Percentiles rank a stretch among this genome's conserved stretches.
Evolutionary conservation across 2,797 vertebrate species (phyloP).

Genomic region (Sebastolobus altivelis): DNA sequence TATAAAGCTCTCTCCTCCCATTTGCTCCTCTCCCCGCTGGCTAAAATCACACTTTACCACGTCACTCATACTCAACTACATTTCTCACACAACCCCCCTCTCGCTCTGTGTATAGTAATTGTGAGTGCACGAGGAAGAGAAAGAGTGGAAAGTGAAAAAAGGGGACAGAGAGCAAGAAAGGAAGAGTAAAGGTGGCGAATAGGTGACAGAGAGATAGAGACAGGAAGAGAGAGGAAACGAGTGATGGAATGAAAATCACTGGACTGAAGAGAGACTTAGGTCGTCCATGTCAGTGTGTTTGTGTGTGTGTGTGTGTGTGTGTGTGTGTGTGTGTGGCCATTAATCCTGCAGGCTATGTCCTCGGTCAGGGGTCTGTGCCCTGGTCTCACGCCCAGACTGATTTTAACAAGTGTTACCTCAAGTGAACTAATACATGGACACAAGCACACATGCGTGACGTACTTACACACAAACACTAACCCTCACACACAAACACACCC

Average conservation of each 20-base stretch:
- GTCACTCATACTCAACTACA: slow-evolving; percentile 28
- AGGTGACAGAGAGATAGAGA: not conserved
- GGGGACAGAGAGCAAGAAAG: not conserved
- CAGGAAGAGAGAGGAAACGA: slow-evolving; percentile 8
- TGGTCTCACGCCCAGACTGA: slow-evolving; percentile 50
- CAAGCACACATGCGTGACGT: not conserved
- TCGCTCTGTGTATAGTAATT: not conserved
- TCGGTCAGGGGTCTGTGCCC: slow-evolving; percentile 41
- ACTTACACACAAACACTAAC: not conserved
- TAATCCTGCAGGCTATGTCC: slow-evolving; percentile 58
- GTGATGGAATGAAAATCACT: slow-evolving; percentile 50
- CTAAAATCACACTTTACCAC: slow-evolving; percentile 49
- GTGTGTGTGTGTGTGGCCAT: slow-evolving; percentile 40
- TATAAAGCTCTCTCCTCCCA: slow-evolving; percentile 45
- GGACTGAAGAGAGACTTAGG: slow-evolving; percentile 34
- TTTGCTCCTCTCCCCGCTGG: slow-evolving; percentile 43
- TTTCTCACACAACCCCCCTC: slow-evolving; percentile 13
- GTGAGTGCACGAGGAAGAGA: not conserved
- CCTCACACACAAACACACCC: not conserved
- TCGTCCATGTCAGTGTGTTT: slow-evolving; percentile 22
- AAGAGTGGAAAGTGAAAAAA: not conserved
- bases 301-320: slow-evolving; percentile 36
- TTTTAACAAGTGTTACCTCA: slow-evolving; percentile 53
- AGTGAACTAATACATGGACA: slow-evolving; percentile 38
- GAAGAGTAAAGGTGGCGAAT: not conserved